Conservation (phyloP, 2,113 vertebrate species). For the Corapipo altera region DNA sequence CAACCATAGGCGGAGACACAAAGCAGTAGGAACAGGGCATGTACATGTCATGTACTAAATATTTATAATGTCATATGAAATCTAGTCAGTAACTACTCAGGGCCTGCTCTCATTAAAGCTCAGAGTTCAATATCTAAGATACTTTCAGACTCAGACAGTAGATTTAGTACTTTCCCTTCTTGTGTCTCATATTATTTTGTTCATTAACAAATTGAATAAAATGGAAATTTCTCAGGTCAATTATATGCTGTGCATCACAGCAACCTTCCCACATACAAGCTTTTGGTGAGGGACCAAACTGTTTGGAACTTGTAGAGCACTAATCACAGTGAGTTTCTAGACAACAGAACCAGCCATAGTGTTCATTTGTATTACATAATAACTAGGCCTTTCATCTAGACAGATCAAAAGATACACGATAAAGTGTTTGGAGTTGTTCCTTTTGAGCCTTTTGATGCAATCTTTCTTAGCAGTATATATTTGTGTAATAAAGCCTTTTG, state of each 20-base stretch:
- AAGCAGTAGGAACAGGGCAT: neutral
- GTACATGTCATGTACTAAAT: neutral
- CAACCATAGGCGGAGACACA: neutral
- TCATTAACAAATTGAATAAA: neutral
- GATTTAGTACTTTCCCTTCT: neutral
- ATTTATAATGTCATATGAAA: neutral
- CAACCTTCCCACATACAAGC: neutral
- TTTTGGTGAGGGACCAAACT: neutral
- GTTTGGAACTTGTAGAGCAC: neutral
- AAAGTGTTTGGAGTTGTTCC: neutral
- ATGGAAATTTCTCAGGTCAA: neutral
- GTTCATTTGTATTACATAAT: neutral
- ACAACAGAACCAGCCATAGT: neutral
- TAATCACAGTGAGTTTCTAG: neutral
- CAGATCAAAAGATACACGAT: neutral
- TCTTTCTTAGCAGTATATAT: neutral
- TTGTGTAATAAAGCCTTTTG: neutral
- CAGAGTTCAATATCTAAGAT: neutral
- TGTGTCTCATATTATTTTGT: neutral
- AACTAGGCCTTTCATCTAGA: neutral
- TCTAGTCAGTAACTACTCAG: neutral
- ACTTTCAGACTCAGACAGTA: neutral
- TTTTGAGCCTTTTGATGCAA: neutral
- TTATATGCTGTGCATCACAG: neutral
- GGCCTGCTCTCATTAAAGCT: neutral